Conservation (phyloP, 1,140 invertebrate species). For the Drosophila suzukii region DNA sequence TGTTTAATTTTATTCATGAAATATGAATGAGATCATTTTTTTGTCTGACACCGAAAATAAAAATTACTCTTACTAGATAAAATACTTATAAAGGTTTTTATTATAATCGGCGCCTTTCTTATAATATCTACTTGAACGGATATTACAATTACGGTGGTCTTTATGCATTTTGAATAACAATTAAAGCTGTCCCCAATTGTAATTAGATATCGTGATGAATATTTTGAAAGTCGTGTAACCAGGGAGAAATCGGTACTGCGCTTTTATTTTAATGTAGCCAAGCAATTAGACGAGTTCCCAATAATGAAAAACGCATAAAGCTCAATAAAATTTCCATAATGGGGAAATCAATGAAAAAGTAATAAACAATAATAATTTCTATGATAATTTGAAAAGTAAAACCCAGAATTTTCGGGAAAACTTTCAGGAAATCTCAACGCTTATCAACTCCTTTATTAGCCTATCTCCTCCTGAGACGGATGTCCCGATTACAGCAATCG, state of each 20-base stretch:
- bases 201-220: constrained; percentile 3
- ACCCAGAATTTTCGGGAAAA: neutral
- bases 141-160: neutral
- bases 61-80: neutral
- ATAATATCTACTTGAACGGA: neutral
- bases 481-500: constrained; percentile 15
- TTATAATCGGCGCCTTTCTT: neutral
- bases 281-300: neutral
- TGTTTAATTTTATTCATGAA: neutral
- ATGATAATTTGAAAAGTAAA: neutral
- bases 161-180: constrained; percentile 6
- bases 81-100: neutral
- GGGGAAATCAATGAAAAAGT: neutral
- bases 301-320: neutral
- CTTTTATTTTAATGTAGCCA: neutral
- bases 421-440: constrained; percentile 3
- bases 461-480: constrained; percentile 16
- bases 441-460: constrained; percentile 2
- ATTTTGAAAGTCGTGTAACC: neutral
- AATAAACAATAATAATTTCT: neutral
- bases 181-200: neutral
- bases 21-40: neutral
- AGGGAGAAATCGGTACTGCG: neutral
- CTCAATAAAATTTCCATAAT: neutral
- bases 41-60: neutral